These are phyloP conservation scores for Amyelois transitella DNA, from an alignment of 1,140 invertebrate genomes.

Conservation along the genomic window DNA sequence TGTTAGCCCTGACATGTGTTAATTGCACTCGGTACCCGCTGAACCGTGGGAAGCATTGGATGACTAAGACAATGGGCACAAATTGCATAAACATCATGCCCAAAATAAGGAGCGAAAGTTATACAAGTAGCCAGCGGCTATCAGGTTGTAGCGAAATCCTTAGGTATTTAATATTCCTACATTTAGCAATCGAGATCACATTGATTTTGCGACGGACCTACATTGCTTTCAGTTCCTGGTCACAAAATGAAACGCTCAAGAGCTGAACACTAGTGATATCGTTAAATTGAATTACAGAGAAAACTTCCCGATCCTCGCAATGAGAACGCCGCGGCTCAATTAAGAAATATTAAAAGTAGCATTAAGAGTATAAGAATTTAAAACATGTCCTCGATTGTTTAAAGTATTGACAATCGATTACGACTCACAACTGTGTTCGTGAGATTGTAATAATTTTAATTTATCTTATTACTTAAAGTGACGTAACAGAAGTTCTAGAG, in stretches of 20 bases:
- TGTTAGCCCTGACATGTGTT: constrained; percentile 1
- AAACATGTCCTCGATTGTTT: neutral
- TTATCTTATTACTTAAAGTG: neutral
- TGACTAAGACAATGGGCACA: neutral
- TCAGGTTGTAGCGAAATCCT: constrained; percentile 7
- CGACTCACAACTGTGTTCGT: neutral
- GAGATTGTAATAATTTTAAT: neutral
- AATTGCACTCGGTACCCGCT: constrained; percentile 37
- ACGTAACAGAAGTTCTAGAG: neutral
- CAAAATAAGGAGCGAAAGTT: constrained; percentile 20
- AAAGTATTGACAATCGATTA: neutral
- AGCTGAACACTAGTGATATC: neutral
- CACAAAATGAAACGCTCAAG: neutral
- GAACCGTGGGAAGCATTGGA: constrained; percentile 15
- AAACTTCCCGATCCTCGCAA: neutral
- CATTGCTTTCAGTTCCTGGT: neutral
- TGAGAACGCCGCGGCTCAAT: neutral
- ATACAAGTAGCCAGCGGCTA: neutral
- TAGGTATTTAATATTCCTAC: constrained; percentile 17
- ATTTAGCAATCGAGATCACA: constrained; percentile 16
- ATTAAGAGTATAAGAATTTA: neutral
- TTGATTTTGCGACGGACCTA: constrained; percentile 11
- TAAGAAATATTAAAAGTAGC: neutral
- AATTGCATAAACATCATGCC: constrained; percentile 15
- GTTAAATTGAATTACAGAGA: neutral